Evolutionary conservation across 2,797 vertebrate species (phyloP).

Genomic region (Danio jaintianensis): DNA sequence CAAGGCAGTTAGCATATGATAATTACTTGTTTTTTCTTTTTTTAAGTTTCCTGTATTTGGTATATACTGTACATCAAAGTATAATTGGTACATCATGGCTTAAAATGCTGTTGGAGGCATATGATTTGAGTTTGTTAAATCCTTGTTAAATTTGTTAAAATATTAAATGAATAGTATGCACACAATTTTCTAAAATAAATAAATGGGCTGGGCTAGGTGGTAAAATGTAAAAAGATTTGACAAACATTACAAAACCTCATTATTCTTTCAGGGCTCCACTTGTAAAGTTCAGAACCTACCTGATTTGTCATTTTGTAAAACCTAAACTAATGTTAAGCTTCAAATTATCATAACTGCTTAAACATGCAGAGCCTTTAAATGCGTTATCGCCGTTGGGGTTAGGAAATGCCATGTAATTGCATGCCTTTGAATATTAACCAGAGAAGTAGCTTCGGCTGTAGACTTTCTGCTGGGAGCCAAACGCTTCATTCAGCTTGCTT

Average conservation of each 20-base stretch:
- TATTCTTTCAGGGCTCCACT: neutral
- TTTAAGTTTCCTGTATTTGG: neutral
- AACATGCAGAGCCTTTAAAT: conserved; percentile 28
- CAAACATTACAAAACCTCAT: neutral
- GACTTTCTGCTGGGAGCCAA: conserved; percentile 30
- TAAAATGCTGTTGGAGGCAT: neutral
- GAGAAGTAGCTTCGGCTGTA: conserved; percentile 35
- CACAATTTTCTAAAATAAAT: neutral
- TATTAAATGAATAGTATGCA: no score
- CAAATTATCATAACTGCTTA: conserved; percentile 33
- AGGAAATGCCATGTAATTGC: conserved; percentile 43
- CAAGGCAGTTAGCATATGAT: neutral
- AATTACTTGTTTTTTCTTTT: no score
- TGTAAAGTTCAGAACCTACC: neutral
- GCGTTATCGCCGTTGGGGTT: conserved; percentile 11
- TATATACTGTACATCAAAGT: neutral
- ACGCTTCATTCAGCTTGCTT: conserved; percentile 9
- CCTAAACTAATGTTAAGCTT: conserved; percentile 37
- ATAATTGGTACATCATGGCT: neutral
- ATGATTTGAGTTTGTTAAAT: neutral
- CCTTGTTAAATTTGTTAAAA: no score
- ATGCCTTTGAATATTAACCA: conserved; percentile 51
- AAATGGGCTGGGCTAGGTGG: neutral
- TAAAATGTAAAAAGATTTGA: neutral
- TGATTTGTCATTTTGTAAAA: neutral